Base-by-base conservation (phyloP, 2,113 vertebrate genomes). In the Sinocyclocheilus anshuiensis region DNA sequence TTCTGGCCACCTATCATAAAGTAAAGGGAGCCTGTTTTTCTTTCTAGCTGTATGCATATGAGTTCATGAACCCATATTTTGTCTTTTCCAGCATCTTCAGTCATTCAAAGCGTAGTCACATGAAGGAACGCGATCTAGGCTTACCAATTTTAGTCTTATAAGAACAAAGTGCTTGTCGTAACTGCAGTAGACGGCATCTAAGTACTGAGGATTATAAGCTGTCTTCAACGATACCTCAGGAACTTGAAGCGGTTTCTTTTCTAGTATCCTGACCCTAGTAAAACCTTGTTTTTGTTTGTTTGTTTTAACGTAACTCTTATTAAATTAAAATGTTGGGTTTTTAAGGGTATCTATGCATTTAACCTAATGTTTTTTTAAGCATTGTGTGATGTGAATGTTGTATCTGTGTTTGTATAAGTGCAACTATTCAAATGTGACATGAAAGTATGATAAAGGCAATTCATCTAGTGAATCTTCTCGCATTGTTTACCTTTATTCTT, bases 201-300 rank as follows among this genome's bases (percentile, higher is more conserved):
- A 63, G 59, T 84, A 74, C 87, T 86, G 85, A 86, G 85, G 81
- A 69, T 84, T 84, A 81, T 39, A 81, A 26, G 85, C 33, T 89
- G 53, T 86, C 82, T 87, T 53, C 20, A 83, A 83, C 36, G 71
- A 84, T 69, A 81, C 88, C 82, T 89, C 88, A 85, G 88, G 85
- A 87, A 74, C 57, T 80, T 86, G 55, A 74, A 67, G 39, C 13
- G n/a, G 63, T 55, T 36, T 86, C 65, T 86, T 82, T 45, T 63
- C 16, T 80, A 82, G 78, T 80, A 78, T 71, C 82, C 80, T 63
- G 36, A 78, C 59, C 67, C 48, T 61, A 20, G 63, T 61, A 81
- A 77, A 24, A 33, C 55, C 20, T 72, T 26, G 71, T 76, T 67
- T 76, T n/a, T 80, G 67, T 65, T n/a, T 57, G 65, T 69, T 79